A percentile compares a stretch with the other conserved stretches of the same genome.
Conservation (phyloP, 2,113 vertebrate genomes). For the Sinocyclocheilus rhinocerous region DNA sequence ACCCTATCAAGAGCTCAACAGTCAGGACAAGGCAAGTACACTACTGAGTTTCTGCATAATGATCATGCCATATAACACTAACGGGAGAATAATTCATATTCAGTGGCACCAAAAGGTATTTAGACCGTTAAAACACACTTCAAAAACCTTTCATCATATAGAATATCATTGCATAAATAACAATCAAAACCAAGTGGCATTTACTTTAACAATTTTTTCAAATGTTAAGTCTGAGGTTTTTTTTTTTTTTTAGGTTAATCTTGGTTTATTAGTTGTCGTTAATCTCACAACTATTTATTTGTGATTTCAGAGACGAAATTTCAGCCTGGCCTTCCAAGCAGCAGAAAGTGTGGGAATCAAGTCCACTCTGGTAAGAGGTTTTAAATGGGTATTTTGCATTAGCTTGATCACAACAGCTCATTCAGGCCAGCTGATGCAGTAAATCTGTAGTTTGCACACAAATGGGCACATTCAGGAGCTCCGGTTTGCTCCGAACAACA, state of each 20-base stretch:
- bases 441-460: neutral
- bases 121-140: no score
- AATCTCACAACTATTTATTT: neutral
- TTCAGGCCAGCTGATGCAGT: neutral
- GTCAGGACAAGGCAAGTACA: conserved; percentile 88
- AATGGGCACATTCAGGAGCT: neutral
- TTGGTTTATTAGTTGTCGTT: neutral
- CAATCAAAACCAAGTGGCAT: neutral
- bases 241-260: conserved; percentile 12
- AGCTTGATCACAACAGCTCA: neutral
- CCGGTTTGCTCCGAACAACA: neutral
- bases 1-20: conserved; percentile 91
- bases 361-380: conserved; percentile 91
- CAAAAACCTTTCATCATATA: no score
- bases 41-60: neutral
- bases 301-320: conserved; percentile 87
- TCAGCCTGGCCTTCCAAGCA: conserved; percentile 95
- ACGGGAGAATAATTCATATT: no score
- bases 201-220: neutral
- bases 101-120: no score
- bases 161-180: neutral
- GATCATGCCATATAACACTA: neutral
- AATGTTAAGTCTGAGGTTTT: neutral
- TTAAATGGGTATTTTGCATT: neutral
- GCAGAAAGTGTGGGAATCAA: conserved; percentile 98